Evolutionary conservation across 2,888 invertebrate species (phyloP).

Genomic region (Calameuta filiformis): DNA sequence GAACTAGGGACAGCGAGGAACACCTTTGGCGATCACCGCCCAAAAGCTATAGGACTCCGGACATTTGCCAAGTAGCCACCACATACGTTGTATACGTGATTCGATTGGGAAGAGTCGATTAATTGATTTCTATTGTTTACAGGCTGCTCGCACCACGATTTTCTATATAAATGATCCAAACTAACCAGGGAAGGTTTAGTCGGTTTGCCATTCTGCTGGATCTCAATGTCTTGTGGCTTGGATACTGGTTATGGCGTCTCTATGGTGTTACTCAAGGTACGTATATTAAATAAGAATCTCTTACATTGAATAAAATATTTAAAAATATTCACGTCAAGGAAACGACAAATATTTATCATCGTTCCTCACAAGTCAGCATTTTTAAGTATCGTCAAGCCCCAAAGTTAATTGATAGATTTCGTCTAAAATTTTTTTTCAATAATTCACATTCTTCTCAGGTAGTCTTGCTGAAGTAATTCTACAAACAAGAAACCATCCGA

Average conservation of each 20-base stretch:
- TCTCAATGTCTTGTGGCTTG: not conserved
- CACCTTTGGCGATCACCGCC: constrained; percentile 1
- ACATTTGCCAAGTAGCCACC: constrained; percentile 31
- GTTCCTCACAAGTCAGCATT: not conserved
- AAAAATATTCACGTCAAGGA: not conserved
- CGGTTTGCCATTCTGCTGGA: not conserved
- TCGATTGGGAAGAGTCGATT: constrained; percentile 35
- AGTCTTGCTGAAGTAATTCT: not conserved
- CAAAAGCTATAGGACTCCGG: not conserved
- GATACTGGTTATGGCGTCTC: constrained; percentile 2
- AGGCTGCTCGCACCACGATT: not conserved
- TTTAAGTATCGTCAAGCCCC: not conserved
- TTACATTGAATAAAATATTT: not conserved
- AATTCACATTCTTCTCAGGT: not conserved
- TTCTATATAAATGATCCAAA: constrained; percentile 4
- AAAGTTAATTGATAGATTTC: not conserved
- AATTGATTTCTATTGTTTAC: constrained; percentile 17
- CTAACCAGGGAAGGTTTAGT: constrained; percentile 5
- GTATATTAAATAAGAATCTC: not conserved
- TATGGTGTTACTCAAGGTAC: constrained; percentile 6
- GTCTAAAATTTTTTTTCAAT: not conserved
- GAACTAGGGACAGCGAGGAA: not conserved
- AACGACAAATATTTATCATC: not conserved
- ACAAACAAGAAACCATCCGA: not conserved
- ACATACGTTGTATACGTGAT: constrained; percentile 40